Base-by-base conservation (phyloP, 2,113 vertebrate genomes). In the Hippopotamus amphibius region DNA sequence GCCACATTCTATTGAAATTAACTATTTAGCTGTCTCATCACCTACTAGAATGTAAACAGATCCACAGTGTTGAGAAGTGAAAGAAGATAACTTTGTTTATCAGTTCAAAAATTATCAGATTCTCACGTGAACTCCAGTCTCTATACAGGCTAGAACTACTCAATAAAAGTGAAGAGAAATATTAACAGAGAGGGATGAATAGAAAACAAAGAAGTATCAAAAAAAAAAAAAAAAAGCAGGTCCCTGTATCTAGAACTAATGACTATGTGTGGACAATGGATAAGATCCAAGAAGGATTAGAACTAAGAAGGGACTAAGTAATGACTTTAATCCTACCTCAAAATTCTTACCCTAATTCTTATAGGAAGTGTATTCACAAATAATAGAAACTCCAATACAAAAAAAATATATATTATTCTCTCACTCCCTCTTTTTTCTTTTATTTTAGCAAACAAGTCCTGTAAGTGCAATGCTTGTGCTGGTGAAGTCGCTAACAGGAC, bases 391-490 rank as follows among this genome's bases (percentile, higher is more conserved):
- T 17, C 0, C 26, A 83, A 7, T 11, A 68, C 10, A 83, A 95
- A 76, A 82, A 21, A 94, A 96, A 94, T 2, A 37, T 37, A 37
- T 37, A 37, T 69, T 65, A 33, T 43, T 95, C 72, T 8, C 37
- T 77, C 53, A 26, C 26, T 89, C 11, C 41, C 8, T 94, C 63
- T 89, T 91, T 57, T 97, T 41, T 93, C 88, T 97, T 87, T 92
- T 83, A 55, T 98, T 98, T 61, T 98, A 99, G 99, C 99, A 99
- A 98, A 99, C 99, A 97, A 99, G 99, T 46, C 98, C 99, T 0
- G 98, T 99, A 50, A 99, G 99, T 22, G 99, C 99, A 22, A 99
- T 99, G 99, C 99, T 99, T 96, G 99, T 99, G 74, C 98, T 99
- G 97, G 99, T 99, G 98, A 99, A 99, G 97, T 99, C 99, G 0